Conservation (phyloP, 1,140 invertebrate species). For the Planococcus citri region DNA sequence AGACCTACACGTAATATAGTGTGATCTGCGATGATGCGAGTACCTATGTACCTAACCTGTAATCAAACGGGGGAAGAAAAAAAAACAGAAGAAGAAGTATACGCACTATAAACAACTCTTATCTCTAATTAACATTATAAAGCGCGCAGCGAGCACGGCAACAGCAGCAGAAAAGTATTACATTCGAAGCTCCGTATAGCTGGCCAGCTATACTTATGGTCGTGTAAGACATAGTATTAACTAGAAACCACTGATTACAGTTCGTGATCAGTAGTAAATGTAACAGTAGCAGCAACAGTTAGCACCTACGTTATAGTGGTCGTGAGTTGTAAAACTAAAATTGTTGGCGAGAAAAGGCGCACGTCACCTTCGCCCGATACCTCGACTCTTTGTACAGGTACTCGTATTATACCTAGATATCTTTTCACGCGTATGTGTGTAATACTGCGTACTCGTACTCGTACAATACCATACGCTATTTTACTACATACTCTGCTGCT, state of each 20-base stretch:
- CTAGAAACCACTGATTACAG: constrained; percentile 6
- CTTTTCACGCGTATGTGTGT: too few relatives aligned
- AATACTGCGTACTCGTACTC: too few relatives aligned
- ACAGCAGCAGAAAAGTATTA: not conserved
- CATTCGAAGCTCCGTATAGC: not conserved
- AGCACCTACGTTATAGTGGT: constrained; percentile 6
- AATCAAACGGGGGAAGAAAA: not conserved
- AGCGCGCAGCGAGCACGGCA: not conserved
- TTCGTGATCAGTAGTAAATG: constrained; percentile 6
- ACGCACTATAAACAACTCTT: constrained; percentile 3
- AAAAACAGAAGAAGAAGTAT: too few relatives aligned
- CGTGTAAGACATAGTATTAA: constrained; percentile 4
- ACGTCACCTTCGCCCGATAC: constrained; percentile 1
- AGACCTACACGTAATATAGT: too few relatives aligned
- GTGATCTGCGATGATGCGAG: too few relatives aligned
- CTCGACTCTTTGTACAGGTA: not conserved
- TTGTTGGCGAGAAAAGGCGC: constrained; percentile 5
- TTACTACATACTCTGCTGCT: too few relatives aligned
- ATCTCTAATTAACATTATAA: constrained; percentile 3
- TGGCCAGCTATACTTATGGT: too few relatives aligned
- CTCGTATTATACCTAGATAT: too few relatives aligned
- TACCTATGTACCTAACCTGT: not conserved
- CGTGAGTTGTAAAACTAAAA: constrained; percentile 3
- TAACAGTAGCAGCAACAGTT: constrained; percentile 2
- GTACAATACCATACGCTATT: too few relatives aligned